A percentile compares a stretch with the other conserved stretches of the same genome.
phyloP scores from a whole-genome alignment of 2,113 vertebrate species.

The Dipodomys spectabilis region DNA sequence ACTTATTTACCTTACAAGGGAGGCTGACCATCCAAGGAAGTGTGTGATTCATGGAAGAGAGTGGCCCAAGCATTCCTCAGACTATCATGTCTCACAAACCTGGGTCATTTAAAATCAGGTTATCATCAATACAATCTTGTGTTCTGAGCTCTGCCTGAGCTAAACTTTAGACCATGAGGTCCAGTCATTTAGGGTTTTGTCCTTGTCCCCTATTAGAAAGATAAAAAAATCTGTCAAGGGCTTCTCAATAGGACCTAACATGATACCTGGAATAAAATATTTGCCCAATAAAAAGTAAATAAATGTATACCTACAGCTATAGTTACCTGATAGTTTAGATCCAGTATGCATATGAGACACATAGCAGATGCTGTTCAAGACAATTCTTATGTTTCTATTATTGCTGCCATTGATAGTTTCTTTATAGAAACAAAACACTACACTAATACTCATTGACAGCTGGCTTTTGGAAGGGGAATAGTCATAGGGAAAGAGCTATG shows the following conservation, averaged over 20 bases:
- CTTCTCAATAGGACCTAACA: background rate
- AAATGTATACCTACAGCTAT: background rate
- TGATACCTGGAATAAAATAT: background rate
- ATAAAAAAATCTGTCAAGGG: background rate
- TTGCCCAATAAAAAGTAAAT: background rate
- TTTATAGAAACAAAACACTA: constrained; percentile 48
- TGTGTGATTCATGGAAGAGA: background rate
- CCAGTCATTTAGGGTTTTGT: background rate
- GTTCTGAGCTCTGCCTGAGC: background rate
- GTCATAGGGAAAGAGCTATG: background rate
- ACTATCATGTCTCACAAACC: background rate
- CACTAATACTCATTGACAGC: constrained; percentile 13
- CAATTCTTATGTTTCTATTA: background rate
- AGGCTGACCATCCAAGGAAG: background rate
- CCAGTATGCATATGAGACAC: background rate
- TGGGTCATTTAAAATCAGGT: background rate
- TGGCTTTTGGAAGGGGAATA: background rate
- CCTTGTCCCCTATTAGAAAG: background rate
- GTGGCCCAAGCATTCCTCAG: background rate
- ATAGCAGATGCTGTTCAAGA: background rate
- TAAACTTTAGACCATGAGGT: background rate
- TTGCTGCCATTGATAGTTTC: constrained; percentile 22
- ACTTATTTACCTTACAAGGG: background rate
- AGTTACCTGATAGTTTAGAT: constrained; percentile 13
- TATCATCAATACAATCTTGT: background rate